Percentiles rank a stretch among this genome's conserved stretches.
Evolutionary conservation across 2,888 invertebrate species (phyloP).

Genomic region (Drosophila diplacantha): DNA sequence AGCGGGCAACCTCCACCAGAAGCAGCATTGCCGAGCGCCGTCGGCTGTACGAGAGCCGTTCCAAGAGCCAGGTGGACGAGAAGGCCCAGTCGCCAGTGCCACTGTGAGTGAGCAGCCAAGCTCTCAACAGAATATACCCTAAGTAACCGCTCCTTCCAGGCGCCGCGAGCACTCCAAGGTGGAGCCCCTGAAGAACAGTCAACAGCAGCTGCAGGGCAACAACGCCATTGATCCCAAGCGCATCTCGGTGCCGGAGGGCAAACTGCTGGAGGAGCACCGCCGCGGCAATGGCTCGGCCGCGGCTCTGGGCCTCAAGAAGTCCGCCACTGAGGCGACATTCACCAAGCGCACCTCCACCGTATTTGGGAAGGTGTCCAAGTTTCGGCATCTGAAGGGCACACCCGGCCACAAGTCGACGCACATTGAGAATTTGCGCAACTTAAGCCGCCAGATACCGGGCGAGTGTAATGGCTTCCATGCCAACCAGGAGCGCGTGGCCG

Average conservation of each 20-base stretch:
- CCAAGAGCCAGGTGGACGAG: constrained; percentile 83
- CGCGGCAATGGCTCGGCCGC: constrained; percentile 70
- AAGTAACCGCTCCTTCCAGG: constrained; percentile 73
- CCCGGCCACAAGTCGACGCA: constrained; percentile 93
- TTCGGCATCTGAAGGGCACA: constrained; percentile 93
- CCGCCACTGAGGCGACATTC: constrained; percentile 78
- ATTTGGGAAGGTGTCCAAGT: constrained; percentile 93
- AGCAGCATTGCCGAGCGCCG: constrained; percentile 88
- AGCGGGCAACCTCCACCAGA: constrained; percentile 82
- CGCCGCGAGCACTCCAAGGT: constrained; percentile 81
- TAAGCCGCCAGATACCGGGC: constrained; percentile 93
- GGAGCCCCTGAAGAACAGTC: constrained; percentile 65
- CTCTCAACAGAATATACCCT: too few species aligned
- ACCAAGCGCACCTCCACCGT: constrained; percentile 91
- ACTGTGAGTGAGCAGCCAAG: constrained; percentile 77
- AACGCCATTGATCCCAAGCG: constrained; percentile 69
- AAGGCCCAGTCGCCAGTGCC: constrained; percentile 87
- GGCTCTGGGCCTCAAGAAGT: constrained; percentile 73
- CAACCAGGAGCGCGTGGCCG: constrained; percentile 91
- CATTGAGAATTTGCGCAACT: constrained; percentile 93
- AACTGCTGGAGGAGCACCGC: constrained; percentile 73
- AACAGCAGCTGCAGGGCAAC: constrained; percentile 65
- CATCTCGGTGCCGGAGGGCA: constrained; percentile 75
- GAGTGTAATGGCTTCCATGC: constrained; percentile 97
- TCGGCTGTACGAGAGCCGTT: constrained; percentile 86